Evolutionary conservation across 2,797 vertebrate species (phyloP).

Genomic region (Sebastes jordani): DNA sequence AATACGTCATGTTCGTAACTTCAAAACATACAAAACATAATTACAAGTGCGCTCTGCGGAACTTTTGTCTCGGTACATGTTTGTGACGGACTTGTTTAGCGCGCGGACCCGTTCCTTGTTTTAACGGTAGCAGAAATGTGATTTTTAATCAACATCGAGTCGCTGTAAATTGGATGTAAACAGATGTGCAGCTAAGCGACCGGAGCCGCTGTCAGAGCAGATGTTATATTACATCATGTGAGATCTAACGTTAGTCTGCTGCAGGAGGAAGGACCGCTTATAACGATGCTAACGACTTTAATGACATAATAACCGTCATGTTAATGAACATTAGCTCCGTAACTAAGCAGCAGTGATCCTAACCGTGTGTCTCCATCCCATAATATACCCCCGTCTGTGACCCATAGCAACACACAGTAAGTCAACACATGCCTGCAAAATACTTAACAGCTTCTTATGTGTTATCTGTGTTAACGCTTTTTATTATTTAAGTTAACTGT

Average conservation of each 20-base stretch:
- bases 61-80: constrained; percentile 2
- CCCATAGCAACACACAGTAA: constrained; percentile 44
- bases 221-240: neutral
- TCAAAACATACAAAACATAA: accelerated
- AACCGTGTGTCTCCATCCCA: neutral
- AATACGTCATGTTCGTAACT: accelerated
- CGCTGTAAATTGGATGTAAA: neutral
- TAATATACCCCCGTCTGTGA: neutral
- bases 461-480: neutral
- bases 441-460: accelerated
- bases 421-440: neutral
- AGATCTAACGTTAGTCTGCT: neutral
- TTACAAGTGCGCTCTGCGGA: constrained; percentile 8
- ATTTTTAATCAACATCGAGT: neutral
- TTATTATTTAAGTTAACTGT: no score
- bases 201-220: neutral
- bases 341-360: neutral
- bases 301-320: neutral
- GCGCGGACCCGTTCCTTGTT: neutral
- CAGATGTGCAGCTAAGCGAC: neutral
- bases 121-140: neutral
- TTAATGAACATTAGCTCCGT: neutral
- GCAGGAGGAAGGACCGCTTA: neutral
- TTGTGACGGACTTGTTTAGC: constrained; percentile 14
- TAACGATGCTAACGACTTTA: constrained; percentile 38